A percentile compares a stretch with the other conserved stretches of the same genome.
phyloP scores from a whole-genome alignment of 2,113 vertebrate species.

The Sphaerodactylus townsendi region DNA sequence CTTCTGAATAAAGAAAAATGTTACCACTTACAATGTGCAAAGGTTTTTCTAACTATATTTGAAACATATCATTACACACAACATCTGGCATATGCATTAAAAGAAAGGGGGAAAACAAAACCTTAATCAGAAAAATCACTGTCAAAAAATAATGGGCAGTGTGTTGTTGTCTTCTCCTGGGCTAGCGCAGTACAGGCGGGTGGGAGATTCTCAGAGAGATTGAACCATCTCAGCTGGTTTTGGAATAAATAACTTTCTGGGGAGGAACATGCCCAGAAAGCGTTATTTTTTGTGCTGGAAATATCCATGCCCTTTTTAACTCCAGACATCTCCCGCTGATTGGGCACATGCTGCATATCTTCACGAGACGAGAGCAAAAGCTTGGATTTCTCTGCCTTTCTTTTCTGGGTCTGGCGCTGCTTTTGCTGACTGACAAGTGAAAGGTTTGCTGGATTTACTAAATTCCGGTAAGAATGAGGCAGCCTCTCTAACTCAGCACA shows the following conservation, averaged over 20 bases:
- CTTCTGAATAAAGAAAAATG: background rate
- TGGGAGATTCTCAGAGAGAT: conserved; percentile 20
- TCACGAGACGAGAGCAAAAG: background rate
- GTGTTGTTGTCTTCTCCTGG: conserved; percentile 1
- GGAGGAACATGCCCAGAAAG: conserved; percentile 34
- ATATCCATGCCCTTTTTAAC: background rate
- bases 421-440: conserved; percentile 21
- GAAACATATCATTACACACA: background rate
- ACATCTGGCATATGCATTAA: background rate
- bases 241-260: conserved; percentile 41
- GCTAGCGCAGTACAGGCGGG: rapidly evolving
- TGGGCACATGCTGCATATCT: conserved; percentile 13
- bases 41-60: background rate
- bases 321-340: conserved; percentile 17
- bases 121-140: conserved; percentile 72
- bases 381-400: conserved; percentile 21
- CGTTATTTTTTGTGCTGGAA: conserved; percentile 3
- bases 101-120: background rate
- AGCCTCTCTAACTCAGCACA: conserved; percentile 29
- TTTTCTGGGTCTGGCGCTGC: background rate
- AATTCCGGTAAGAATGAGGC: conserved; percentile 18
- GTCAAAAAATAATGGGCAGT: conserved; percentile 69
- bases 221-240: conserved; percentile 63
- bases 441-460: conserved; percentile 26
- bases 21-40: background rate